These are phyloP conservation scores for Cantharis nigra DNA, from an alignment of 2,888 invertebrate species.

Conservation along the genomic window DNA sequence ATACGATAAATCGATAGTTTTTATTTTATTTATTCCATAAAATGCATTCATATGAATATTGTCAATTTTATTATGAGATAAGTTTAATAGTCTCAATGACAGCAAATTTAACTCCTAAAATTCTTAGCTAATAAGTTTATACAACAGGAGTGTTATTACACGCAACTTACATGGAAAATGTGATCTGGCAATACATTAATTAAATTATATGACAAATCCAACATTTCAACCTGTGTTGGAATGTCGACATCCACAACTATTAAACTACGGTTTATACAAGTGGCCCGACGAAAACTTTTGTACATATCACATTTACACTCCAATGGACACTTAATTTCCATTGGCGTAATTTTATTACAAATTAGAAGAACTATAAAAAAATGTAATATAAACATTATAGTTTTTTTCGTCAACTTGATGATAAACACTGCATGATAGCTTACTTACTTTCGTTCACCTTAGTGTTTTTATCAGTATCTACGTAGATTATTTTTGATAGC, in stretches of 20 bases:
- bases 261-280: constrained; percentile 63
- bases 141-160: not conserved
- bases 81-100: constrained; percentile 58
- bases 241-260: constrained; percentile 64
- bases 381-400: not conserved
- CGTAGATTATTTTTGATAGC: not conserved
- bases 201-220: constrained; percentile 66
- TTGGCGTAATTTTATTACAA: not conserved
- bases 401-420: not conserved
- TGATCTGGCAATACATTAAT: constrained; percentile 65
- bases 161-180: constrained; percentile 62
- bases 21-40: constrained; percentile 57
- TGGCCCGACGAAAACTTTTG: constrained; percentile 58
- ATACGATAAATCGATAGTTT: constrained; percentile 63
- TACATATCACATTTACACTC: constrained; percentile 62
- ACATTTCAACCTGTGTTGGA: constrained; percentile 62
- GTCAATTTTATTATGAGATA: constrained; percentile 66
- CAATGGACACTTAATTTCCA: constrained; percentile 56
- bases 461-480: not conserved
- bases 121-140: constrained; percentile 1
- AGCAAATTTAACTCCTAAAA: constrained; percentile 60
- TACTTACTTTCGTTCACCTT: not conserved
- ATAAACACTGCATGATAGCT: not conserved
- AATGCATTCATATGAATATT: constrained; percentile 68
- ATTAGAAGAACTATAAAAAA: not conserved